A percentile compares a stretch with the other conserved stretches of the same genome.
Evolutionary conservation across 2,113 vertebrate species (phyloP).

Genomic region (Gnathonemus echidnorhynchus): DNA sequence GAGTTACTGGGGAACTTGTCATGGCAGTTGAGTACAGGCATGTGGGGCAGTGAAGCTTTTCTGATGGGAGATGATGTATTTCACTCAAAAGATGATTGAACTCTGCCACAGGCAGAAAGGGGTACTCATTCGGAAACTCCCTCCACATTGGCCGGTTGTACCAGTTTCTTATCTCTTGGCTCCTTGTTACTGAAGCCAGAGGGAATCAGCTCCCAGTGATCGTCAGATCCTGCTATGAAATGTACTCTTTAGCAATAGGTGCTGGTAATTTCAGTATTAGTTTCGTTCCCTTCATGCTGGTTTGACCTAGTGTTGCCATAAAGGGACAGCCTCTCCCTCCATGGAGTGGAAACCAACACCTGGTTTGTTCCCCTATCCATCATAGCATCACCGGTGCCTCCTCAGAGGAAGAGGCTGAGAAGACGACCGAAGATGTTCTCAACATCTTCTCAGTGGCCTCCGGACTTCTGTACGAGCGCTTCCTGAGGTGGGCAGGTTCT

Average conservation of each 20-base stretch:
- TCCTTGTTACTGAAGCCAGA: not conserved
- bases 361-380: conserved; percentile 26
- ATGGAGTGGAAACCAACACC: not conserved
- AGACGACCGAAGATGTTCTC: conserved; percentile 70
- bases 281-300: not conserved
- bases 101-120: not conserved
- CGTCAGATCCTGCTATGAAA: not conserved
- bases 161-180: not conserved
- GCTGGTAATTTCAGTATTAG: not conserved
- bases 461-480: conserved; percentile 93
- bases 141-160: not conserved
- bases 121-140: not conserved
- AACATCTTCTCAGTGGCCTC: conserved; percentile 97
- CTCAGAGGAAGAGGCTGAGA: conserved; percentile 53
- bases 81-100: not conserved
- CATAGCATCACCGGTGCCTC: conserved; percentile 71
- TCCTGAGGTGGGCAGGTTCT: conserved; percentile 72
- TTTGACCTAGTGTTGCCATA: not conserved
- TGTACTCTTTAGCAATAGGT: not conserved
- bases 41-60: not conserved
- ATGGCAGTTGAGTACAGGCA: not conserved
- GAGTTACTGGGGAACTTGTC: not conserved
- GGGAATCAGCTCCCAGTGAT: not conserved
- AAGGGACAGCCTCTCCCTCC: not conserved
- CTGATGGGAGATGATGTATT: not conserved